Percentiles rank a stretch among this genome's conserved stretches.
phyloP scores from a whole-genome alignment of 2,888 invertebrate species.

The Acanthacorydalis orientalis region DNA sequence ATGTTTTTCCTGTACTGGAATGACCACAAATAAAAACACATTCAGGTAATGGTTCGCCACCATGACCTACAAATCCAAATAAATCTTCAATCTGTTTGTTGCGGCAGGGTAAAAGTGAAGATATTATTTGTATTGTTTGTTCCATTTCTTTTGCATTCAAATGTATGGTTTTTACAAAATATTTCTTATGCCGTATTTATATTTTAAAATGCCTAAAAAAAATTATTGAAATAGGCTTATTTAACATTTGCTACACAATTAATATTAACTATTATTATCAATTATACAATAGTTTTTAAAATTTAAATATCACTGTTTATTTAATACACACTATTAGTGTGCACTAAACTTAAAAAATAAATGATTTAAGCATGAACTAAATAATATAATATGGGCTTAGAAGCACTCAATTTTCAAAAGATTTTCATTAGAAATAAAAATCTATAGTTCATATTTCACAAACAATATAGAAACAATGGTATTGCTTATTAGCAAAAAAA shows the following conservation, averaged over 20 bases:
- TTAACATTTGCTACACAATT: not conserved
- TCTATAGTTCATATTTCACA: too few relatives aligned
- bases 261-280: too few relatives aligned
- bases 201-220: not conserved
- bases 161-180: not conserved
- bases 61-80: slow-evolving; percentile 26
- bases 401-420: too few relatives aligned
- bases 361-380: too few relatives aligned
- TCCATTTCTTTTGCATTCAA: slow-evolving; percentile 1
- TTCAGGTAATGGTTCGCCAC: slow-evolving; percentile 44
- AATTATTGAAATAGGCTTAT: not conserved
- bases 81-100: slow-evolving; percentile 21
- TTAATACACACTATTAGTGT: too few relatives aligned
- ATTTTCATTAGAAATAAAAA: too few relatives aligned
- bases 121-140: not conserved
- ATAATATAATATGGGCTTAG: too few relatives aligned
- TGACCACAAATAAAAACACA: slow-evolving; percentile 68
- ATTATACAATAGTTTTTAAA: too few relatives aligned
- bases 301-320: too few relatives aligned
- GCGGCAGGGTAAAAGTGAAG: slow-evolving; percentile 18
- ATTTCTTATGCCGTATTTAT: not conserved
- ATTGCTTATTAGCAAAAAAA: too few relatives aligned
- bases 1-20: slow-evolving; percentile 69
- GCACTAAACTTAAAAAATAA: too few relatives aligned
- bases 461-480: too few relatives aligned